A percentile compares a stretch with the other conserved stretches of the same genome.
These are phyloP conservation scores for Spodoptera litura DNA, from an alignment of 1,140 invertebrate species.

Conservation along the genomic window DNA sequence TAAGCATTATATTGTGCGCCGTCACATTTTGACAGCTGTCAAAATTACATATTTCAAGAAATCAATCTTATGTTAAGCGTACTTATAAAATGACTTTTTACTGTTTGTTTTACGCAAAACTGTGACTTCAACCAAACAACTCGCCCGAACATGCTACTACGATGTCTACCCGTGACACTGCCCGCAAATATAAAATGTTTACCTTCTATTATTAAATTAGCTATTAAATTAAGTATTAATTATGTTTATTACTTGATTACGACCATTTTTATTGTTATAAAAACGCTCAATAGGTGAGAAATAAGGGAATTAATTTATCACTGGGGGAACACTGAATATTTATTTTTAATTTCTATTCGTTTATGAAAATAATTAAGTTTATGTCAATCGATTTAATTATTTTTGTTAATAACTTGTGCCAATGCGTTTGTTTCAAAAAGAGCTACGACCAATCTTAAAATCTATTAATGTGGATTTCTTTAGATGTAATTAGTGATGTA, in stretches of 20 bases:
- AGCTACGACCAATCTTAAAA: constrained; percentile 51
- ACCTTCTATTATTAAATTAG: constrained; percentile 39
- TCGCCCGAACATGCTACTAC: neutral
- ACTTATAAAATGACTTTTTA: neutral
- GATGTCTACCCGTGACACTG: constrained; percentile 41
- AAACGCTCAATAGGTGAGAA: constrained; percentile 51
- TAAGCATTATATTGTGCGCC: neutral
- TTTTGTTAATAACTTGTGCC: constrained; percentile 54
- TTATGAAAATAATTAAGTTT: constrained; percentile 50
- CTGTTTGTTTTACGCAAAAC: neutral
- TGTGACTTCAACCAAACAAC: neutral
- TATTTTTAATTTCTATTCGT: constrained; percentile 41
- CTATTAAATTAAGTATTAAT: constrained; percentile 49
- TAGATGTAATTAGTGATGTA: constrained; percentile 36
- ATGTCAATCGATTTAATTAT: constrained; percentile 44
- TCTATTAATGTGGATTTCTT: constrained; percentile 41
- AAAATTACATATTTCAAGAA: neutral
- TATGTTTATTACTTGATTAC: constrained; percentile 48
- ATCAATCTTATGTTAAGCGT: neutral
- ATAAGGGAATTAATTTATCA: constrained; percentile 39
- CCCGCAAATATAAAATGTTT: constrained; percentile 35
- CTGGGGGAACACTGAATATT: constrained; percentile 21
- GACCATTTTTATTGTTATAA: constrained; percentile 38
- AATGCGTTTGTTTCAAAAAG: constrained; percentile 50
- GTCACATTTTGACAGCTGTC: neutral